Base-by-base conservation (phyloP, 1,140 invertebrate species). In the Pseudomyrmex cubaensis region DNA sequence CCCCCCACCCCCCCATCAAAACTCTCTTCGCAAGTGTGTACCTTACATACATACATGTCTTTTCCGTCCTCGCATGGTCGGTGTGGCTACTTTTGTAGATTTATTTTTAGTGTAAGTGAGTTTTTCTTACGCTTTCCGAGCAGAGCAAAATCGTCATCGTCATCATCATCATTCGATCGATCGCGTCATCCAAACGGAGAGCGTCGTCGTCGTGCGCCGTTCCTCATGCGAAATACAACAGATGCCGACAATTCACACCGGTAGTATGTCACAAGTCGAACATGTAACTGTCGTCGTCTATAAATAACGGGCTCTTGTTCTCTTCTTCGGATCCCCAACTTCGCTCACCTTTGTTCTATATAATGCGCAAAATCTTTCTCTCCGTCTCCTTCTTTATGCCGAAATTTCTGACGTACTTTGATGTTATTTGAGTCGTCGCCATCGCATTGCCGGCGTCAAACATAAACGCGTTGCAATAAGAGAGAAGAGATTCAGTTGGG, bases 91-190 rank as follows among this genome's bases (percentile, higher is more conserved):
- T 85, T 77, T 85, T 77, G 61, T 87, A 87, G 61, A 77, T 73
- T 87, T 74, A 76, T 88, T 88, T 87, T 75, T 82, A 87, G 52
- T 61, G 20, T 63, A 88, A 88, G 35, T 74, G 17, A 35, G 35
- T 7, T 66, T 84, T 77, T 69, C 78, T 56, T 75, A 44, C 13
- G n/a, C 44, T 64, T 63, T 57, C 70, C 70, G 57, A 54, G 52
- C 46, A 54, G 63, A 44, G 25, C 67, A 5, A 17, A 35, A 35
- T 35, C n/a, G 17, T 78, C 61, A 82, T 82, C 69, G 0, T 35
- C 5, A 35, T 7, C 61, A 74, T 82, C 57, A 35, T 35, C 5
- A 35, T 35, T 1, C 35, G 35, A 35, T 35, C 35, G 78, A 82
- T 82, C 70, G 61, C 59, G 13, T 46, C 70, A 75, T 75, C 59